Conservation (phyloP, 2,888 invertebrate genomes). For the Omphaloscelis lunosa region DNA sequence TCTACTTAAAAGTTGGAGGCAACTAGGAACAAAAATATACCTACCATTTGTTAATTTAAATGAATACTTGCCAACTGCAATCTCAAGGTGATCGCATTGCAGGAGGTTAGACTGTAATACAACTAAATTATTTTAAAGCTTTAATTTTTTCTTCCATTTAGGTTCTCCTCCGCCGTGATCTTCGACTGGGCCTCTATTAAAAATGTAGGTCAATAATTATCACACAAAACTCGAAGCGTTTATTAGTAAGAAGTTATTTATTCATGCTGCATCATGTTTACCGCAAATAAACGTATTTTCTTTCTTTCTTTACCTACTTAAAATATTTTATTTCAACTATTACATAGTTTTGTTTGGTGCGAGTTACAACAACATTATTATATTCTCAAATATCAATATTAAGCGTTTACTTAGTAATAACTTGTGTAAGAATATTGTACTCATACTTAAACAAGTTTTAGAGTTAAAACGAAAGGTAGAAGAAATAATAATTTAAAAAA, state of each 20-base stretch:
- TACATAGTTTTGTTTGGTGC: slow-evolving; percentile 76
- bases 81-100: slow-evolving; percentile 40
- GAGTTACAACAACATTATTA: slow-evolving; percentile 76
- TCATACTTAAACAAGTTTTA: too few species aligned
- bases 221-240: background rate
- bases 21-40: background rate
- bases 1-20: too few species aligned
- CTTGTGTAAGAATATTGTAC: slow-evolving; percentile 57
- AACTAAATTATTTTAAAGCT: too few species aligned
- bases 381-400: slow-evolving; percentile 70
- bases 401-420: slow-evolving; percentile 62
- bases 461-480: slow-evolving; percentile 21
- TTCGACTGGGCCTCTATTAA: too few species aligned
- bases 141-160: too few species aligned
- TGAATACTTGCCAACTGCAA: slow-evolving; percentile 41
- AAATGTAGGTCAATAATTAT: too few species aligned
- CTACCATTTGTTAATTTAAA: slow-evolving; percentile 14
- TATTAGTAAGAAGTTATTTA: background rate
- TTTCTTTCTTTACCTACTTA: slow-evolving; percentile 37
- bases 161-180: too few species aligned
- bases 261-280: too few species aligned
- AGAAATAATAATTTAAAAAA: slow-evolving; percentile 13
- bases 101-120: too few species aligned
- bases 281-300: too few species aligned
- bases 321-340: slow-evolving; percentile 72